Percentiles rank a stretch among this genome's conserved stretches.
phyloP scores from a whole-genome alignment of 2,797 vertebrate genomes.

The Acanthis flammea region DNA sequence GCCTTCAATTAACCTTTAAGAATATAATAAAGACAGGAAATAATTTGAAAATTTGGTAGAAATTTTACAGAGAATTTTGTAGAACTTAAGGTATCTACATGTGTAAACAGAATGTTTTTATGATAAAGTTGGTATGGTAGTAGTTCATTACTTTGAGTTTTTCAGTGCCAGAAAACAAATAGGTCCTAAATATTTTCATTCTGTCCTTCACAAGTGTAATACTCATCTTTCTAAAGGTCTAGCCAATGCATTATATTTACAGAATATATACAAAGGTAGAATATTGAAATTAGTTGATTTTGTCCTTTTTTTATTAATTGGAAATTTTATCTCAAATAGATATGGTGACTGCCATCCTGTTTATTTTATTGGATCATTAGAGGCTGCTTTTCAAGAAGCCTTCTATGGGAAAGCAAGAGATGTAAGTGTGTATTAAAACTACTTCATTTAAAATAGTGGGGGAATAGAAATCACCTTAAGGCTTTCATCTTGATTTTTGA shows the following conservation, averaged over 20 bases:
- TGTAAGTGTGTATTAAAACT: slow-evolving; percentile 81
- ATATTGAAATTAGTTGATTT: neutral
- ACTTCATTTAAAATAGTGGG: neutral
- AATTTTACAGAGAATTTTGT: neutral
- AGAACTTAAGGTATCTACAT: neutral
- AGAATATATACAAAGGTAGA: neutral
- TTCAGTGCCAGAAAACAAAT: neutral
- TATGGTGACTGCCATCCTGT: slow-evolving; percentile 98
- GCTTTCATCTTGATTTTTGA: neutral
- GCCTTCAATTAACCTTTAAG: neutral
- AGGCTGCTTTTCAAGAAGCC: slow-evolving; percentile 99
- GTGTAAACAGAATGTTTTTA: neutral
- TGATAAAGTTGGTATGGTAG: neutral
- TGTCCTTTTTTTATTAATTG: neutral
- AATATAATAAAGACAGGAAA: neutral
- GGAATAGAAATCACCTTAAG: neutral
- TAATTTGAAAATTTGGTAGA: neutral
- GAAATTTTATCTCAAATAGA: slow-evolving; percentile 74
- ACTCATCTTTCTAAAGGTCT: neutral
- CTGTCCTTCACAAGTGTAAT: neutral
- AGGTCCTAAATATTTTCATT: neutral
- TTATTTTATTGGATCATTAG: slow-evolving; percentile 98
- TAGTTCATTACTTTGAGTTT: neutral
- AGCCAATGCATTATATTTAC: neutral
- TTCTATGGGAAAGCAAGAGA: slow-evolving; percentile 99